Base-by-base conservation (phyloP, 35 echinoderm and acorn worm genomes). In the Lytechinus pictus region DNA sequence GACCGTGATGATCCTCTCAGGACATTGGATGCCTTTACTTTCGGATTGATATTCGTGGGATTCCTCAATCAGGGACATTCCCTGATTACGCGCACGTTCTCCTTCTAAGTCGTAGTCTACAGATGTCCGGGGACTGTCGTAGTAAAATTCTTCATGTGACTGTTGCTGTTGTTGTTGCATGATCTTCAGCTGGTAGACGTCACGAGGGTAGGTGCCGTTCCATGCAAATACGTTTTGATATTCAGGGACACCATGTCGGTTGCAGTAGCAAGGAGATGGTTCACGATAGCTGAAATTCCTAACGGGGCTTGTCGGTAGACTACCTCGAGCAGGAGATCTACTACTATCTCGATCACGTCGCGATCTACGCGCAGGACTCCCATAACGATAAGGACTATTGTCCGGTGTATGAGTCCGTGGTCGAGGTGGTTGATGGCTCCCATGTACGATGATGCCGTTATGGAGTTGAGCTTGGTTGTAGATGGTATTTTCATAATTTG, bases 151-250 rank as follows among this genome's bases (percentile, higher is more conserved):
- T 27, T 98, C 97, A 52, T 60, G 87, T 79, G 16, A 2, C 66
- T 79, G 66, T 71, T 71, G 61, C 21, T 79, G 66, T 79, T 79
- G 66, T 16, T 79, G 66, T 24, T 94, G 91, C 55, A 95, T 61
- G 14, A 89, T 95, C 88, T 87, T 91, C 91, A 97, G 95, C 94
- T 99, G 96, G 95, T 97, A 99, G 28, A 99, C 97, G 55, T 99
- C 98, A 9, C 98, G 96, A 1, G 98, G 98, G 89, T 97, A 97
- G n/a, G 97, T 97, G 9, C 98, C 98, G 91, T 99, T 99, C 98
- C 98, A 99, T 9, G 98, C 98, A 16, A 99, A 91, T 9, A 99
- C 91, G 27, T 96, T 97, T 14, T 98, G 97, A 60, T 71, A 96
- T 55, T 96, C 96, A 51, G 96, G 92, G 53, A 87, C 88, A 8